phyloP scores from a whole-genome alignment of 2,888 invertebrate species.

The Leuctra nigra region DNA sequence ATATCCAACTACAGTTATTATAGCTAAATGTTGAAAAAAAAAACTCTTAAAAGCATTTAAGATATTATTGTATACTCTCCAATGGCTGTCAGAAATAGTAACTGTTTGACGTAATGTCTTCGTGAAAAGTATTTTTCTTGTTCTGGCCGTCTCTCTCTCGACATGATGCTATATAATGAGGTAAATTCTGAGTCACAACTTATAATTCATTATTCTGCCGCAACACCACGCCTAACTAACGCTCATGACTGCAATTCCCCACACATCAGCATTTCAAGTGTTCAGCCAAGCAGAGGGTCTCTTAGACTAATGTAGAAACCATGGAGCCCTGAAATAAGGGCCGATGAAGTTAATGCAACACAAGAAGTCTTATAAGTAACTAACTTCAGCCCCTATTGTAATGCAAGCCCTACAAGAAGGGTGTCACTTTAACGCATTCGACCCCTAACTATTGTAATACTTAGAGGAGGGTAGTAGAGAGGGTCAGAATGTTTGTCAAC shows the following conservation, averaged over 20 bases:
- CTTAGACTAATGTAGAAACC: constrained; percentile 6
- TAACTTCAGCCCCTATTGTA: not conserved
- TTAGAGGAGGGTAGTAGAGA: not conserved
- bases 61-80: too few species aligned
- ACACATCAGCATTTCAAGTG: constrained; percentile 12
- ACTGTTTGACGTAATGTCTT: too few species aligned
- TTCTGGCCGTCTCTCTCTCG: too few species aligned
- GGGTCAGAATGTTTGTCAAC: not conserved
- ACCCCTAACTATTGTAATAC: not conserved
- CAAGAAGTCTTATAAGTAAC: constrained; percentile 15
- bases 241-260: too few species aligned
- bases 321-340: not conserved
- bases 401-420: constrained; percentile 1
- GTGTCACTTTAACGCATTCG: constrained; percentile 14
- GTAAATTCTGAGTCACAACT: too few species aligned
- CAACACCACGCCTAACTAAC: not conserved
- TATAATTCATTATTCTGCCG: too few species aligned
- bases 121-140: too few species aligned
- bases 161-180: too few species aligned
- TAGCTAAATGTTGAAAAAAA: too few species aligned
- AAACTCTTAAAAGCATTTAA: too few species aligned
- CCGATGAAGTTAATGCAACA: constrained; percentile 13
- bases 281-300: not conserved
- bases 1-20: too few species aligned
- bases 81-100: too few species aligned